These are phyloP conservation scores for Syngnathoides biaculeatus DNA, from an alignment of 2,113 vertebrate genomes.

Conservation along the genomic window DNA sequence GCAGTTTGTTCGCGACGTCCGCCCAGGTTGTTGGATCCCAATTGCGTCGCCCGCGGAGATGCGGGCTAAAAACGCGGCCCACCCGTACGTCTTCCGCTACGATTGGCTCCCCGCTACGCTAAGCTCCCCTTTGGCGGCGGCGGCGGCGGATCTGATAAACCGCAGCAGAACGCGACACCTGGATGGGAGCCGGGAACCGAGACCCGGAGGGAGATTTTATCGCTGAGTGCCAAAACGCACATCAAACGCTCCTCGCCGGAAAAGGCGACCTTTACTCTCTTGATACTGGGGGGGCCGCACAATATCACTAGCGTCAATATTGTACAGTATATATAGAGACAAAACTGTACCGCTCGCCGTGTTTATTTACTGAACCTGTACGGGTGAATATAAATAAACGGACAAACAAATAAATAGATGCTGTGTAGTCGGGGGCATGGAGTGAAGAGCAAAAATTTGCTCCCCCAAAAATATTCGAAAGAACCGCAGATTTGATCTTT, in stretches of 20 bases:
- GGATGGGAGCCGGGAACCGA: conserved; percentile 57
- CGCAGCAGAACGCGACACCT: conserved; percentile 61
- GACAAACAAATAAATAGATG: too few species aligned
- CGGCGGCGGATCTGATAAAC: conserved; percentile 68
- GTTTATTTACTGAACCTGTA: too few species aligned
- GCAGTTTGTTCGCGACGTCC: conserved; percentile 26
- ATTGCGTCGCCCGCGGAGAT: conserved; percentile 55
- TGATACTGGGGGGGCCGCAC: conserved; percentile 20
- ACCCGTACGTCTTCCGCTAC: conserved; percentile 46
- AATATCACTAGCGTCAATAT: conserved; percentile 39
- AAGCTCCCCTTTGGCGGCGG: conserved; percentile 52
- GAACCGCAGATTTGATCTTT: too few species aligned
- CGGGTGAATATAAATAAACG: too few species aligned
- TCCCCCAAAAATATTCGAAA: too few species aligned
- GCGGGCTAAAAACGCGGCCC: conserved; percentile 25
- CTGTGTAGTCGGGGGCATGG: too few species aligned
- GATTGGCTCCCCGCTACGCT: conserved; percentile 53
- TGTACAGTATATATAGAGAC: too few species aligned
- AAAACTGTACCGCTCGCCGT: too few species aligned
- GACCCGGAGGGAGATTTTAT: conserved; percentile 69
- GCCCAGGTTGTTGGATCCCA: conserved; percentile 57
- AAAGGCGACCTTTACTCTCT: background rate
- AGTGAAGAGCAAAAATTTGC: too few species aligned
- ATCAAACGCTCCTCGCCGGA: background rate
- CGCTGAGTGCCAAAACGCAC: conserved; percentile 7